phyloP scores from a whole-genome alignment of 2,888 invertebrate genomes.

The Chloroclystis v-ata region DNA sequence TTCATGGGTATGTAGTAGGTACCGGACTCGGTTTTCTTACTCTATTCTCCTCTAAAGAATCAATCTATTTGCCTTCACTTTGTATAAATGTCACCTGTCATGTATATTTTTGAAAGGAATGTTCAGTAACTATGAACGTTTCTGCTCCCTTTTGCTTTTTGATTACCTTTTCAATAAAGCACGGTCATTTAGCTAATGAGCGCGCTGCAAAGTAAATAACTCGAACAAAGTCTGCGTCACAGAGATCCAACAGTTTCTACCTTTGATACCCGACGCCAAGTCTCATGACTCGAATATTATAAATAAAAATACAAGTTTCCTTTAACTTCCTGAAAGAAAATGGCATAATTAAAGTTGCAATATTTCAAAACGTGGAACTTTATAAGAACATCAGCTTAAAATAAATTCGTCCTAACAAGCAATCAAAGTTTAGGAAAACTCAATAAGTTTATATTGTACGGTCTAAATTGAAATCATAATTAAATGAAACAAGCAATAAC shows the following conservation, averaged over 20 bases:
- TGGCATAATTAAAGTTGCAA: slow-evolving; percentile 22
- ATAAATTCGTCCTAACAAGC: slow-evolving; percentile 9
- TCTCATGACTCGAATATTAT: slow-evolving; percentile 35
- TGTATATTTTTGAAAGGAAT: no score
- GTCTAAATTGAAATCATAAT: slow-evolving; percentile 20
- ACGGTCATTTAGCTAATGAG: slow-evolving; percentile 74
- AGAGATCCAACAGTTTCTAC: slow-evolving; percentile 53
- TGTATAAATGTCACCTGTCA: no score
- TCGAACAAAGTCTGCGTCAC: slow-evolving; percentile 65
- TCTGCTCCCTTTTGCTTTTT: slow-evolving; percentile 21
- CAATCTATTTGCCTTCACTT: no score
- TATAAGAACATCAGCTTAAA: not conserved
- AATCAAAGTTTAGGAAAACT: slow-evolving; percentile 14
- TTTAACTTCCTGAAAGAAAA: slow-evolving; percentile 25
- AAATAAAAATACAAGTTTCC: slow-evolving; percentile 41
- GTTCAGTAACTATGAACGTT: slow-evolving; percentile 12
- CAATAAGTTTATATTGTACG: slow-evolving; percentile 13
- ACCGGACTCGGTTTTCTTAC: no score
- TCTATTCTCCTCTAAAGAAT: no score
- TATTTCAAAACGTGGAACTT: slow-evolving; percentile 8
- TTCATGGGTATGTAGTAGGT: no score
- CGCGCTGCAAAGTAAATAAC: slow-evolving; percentile 67
- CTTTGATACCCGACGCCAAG: slow-evolving; percentile 52
- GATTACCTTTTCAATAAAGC: slow-evolving; percentile 58
- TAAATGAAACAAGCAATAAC: slow-evolving; percentile 21